Evolutionary conservation across 1,140 invertebrate species (phyloP).

Genomic region (Hylaeus anthracinus): DNA sequence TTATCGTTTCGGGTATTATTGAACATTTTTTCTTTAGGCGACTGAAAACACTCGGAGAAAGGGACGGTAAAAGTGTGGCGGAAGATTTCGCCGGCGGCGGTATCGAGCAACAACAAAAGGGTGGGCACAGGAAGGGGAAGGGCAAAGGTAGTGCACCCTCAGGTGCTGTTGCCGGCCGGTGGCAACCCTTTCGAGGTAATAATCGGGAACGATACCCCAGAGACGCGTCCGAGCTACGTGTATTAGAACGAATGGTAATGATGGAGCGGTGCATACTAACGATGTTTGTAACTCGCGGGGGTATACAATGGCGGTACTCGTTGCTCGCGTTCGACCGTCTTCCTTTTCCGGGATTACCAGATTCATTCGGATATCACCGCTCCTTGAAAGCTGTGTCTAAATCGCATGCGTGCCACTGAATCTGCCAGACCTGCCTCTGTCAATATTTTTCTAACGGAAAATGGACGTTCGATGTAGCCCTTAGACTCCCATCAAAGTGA

Average conservation of each 20-base stretch:
- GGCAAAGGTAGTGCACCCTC: constrained; percentile 72
- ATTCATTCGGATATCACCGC: too few species aligned
- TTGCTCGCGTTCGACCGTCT: constrained; percentile 10
- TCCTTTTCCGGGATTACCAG: constrained; percentile 1
- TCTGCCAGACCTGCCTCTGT: too few species aligned
- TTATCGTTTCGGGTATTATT: neutral
- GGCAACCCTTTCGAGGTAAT: constrained; percentile 79
- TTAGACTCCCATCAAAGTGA: too few species aligned
- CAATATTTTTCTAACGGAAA: too few species aligned
- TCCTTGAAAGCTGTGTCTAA: too few species aligned
- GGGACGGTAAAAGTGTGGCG: constrained; percentile 61
- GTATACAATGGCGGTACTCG: constrained; percentile 9
- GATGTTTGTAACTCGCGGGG: constrained; percentile 63
- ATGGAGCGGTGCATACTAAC: constrained; percentile 70
- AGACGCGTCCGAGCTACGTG: constrained; percentile 67
- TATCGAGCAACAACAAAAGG: constrained; percentile 9
- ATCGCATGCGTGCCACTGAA: too few species aligned
- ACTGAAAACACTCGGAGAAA: neutral
- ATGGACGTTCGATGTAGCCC: too few species aligned
- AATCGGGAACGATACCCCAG: constrained; percentile 78
- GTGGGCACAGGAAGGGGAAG: constrained; percentile 27
- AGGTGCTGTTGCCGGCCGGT: constrained; percentile 72
- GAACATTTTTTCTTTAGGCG: neutral
- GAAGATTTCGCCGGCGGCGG: constrained; percentile 18
- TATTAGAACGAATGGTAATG: constrained; percentile 79